Conservation (phyloP, 2,797 vertebrate species). For the Channa striata region DNA sequence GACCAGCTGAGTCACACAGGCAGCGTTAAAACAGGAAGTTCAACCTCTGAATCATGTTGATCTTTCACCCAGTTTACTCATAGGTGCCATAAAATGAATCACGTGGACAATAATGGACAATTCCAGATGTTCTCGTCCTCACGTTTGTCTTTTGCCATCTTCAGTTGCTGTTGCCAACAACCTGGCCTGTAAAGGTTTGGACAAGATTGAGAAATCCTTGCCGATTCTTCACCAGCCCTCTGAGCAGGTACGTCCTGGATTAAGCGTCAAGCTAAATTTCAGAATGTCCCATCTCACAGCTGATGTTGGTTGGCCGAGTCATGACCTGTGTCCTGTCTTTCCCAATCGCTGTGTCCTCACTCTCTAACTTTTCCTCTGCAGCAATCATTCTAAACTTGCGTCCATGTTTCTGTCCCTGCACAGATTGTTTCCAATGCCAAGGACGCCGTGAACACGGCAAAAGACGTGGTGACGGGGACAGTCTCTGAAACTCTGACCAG, state of each 20-base stretch:
- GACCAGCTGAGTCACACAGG: conserved; percentile 34
- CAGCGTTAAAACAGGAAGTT: conserved; percentile 44
- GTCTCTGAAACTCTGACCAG: conserved; percentile 85
- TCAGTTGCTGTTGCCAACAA: conserved; percentile 91
- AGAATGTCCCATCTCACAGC: not conserved
- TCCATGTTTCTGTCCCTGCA: not conserved
- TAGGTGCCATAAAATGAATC: not conserved
- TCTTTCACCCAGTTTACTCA: conserved; percentile 59
- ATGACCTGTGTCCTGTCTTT: conserved; percentile 35
- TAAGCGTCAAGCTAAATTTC: conserved; percentile 13
- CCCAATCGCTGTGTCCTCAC: conserved; percentile 18
- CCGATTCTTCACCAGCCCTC: conserved; percentile 92
- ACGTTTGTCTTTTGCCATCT: not conserved
- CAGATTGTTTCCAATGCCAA: conserved; percentile 91
- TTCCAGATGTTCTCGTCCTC: not conserved
- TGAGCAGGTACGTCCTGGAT: conserved; percentile 83
- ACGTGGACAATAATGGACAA: not conserved
- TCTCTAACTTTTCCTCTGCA: not conserved
- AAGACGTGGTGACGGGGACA: conserved; percentile 81
- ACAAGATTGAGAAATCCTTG: conserved; percentile 92
- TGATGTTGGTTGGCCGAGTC: not conserved
- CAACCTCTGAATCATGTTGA: conserved; percentile 27
- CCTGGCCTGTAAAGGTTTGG: conserved; percentile 92
- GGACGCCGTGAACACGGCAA: conserved; percentile 86
- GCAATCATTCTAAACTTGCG: not conserved